These are phyloP conservation scores for Drosophila yooni DNA, from an alignment of 2,888 invertebrate genomes.

Conservation along the genomic window DNA sequence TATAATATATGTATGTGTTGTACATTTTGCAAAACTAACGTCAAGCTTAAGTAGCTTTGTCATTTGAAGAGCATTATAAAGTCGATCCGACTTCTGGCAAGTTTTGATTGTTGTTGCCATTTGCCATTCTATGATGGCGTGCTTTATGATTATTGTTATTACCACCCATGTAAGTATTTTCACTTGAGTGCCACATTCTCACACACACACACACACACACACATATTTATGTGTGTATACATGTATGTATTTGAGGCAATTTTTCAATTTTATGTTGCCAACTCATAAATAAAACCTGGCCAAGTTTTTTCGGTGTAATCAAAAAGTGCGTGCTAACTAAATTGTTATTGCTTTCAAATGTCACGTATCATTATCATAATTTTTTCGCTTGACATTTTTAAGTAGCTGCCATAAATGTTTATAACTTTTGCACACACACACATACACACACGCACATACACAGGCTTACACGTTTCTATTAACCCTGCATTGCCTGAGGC, in stretches of 20 bases:
- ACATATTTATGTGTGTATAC: slow-evolving; percentile 2
- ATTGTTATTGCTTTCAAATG: slow-evolving; percentile 81
- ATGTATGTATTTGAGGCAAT: slow-evolving; percentile 58
- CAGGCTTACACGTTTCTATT: slow-evolving; percentile 58
- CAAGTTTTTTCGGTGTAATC: slow-evolving; percentile 57
- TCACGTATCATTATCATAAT: slow-evolving; percentile 81
- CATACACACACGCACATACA: slow-evolving; percentile 6
- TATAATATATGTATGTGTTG: not conserved
- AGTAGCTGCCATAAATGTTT: slow-evolving; percentile 81
- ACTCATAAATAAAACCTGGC: slow-evolving; percentile 67
- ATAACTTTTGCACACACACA: slow-evolving; percentile 63
- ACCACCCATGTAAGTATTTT: slow-evolving; percentile 55
- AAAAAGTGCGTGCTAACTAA: slow-evolving; percentile 79
- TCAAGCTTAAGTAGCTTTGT: not conserved
- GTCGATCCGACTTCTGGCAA: not conserved
- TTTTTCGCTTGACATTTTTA: slow-evolving; percentile 79
- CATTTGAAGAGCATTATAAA: slow-evolving; percentile 16
- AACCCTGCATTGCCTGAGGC: slow-evolving; percentile 51
- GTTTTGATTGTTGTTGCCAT: slow-evolving; percentile 28
- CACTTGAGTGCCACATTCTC: slow-evolving; percentile 21
- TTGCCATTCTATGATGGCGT: slow-evolving; percentile 35
- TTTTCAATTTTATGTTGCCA: slow-evolving; percentile 71
- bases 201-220: not conserved
- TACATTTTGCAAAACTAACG: not conserved
- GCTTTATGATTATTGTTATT: slow-evolving; percentile 74